A percentile compares a stretch with the other conserved stretches of the same genome.
phyloP scores from a whole-genome alignment of 2,888 invertebrate species.

The Apamea sordens region DNA sequence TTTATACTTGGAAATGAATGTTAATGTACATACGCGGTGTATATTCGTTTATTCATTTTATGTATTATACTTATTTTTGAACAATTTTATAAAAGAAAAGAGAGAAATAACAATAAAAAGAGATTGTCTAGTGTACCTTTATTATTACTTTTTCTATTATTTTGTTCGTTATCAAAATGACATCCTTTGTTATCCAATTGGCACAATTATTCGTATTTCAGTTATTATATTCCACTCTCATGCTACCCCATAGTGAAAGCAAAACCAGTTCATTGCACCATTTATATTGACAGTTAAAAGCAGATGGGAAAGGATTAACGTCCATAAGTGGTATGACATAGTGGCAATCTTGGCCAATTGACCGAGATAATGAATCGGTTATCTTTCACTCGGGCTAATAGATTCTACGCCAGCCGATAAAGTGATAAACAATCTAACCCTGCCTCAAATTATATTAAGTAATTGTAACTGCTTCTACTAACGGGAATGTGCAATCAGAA shows the following conservation, averaged over 20 bases:
- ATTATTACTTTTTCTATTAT: conserved; percentile 39
- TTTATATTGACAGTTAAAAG: conserved; percentile 10
- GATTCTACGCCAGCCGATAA: conserved; percentile 55
- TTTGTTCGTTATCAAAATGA: conserved; percentile 31
- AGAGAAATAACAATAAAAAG: conserved; percentile 18
- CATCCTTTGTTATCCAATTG: conserved; percentile 31
- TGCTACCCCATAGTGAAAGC: conserved; percentile 17
- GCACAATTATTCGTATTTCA: conserved; percentile 51
- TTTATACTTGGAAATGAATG: conserved; percentile 25
- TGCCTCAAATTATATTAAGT: conserved; percentile 3
- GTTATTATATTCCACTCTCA: conserved; percentile 30
- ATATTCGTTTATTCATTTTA: conserved; percentile 14
- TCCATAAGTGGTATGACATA: conserved; percentile 38
- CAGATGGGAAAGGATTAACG: conserved; percentile 19
- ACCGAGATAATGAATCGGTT: conserved; percentile 61
- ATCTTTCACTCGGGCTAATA: conserved; percentile 65
- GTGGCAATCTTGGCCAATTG: conserved; percentile 62
- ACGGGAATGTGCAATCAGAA: background rate
- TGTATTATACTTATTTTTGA: background rate
- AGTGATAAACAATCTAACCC: conserved; percentile 41
- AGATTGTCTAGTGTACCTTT: conserved; percentile 41
- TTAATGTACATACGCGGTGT: conserved; percentile 35
- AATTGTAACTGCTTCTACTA: background rate
- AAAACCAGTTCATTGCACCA: conserved; percentile 11
- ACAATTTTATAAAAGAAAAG: conserved; percentile 1